Percentiles rank a stretch among this genome's conserved stretches.
Evolutionary conservation across 2,113 vertebrate species (phyloP).

Genomic region (Trematocara unimaculatum): DNA sequence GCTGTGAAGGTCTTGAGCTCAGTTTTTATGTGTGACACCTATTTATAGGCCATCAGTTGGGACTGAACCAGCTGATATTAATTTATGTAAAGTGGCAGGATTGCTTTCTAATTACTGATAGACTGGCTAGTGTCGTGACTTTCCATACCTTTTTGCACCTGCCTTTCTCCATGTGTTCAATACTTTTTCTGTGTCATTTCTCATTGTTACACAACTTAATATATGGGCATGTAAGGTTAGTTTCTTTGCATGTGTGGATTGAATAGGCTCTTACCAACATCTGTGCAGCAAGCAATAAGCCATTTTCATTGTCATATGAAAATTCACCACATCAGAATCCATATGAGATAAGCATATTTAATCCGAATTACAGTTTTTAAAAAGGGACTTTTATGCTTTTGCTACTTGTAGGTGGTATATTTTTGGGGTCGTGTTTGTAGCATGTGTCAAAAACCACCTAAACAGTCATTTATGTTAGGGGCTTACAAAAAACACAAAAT

Average conservation of each 20-base stretch:
- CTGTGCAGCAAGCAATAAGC: not conserved
- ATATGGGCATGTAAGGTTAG: not conserved
- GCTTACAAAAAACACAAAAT: rapidly evolving
- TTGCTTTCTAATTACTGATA: not conserved
- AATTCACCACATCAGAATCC: not conserved
- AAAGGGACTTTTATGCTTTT: not conserved
- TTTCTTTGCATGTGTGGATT: not conserved
- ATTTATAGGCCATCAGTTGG: not conserved
- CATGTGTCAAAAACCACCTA: not conserved
- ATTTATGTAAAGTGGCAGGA: not conserved
- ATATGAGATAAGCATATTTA: not conserved
- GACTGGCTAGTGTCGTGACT: not conserved
- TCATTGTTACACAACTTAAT: not conserved
- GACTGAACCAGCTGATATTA: not conserved
- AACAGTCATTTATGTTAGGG: not conserved
- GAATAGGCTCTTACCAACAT: rapidly evolving
- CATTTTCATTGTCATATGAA: not conserved
- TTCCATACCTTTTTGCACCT: not conserved
- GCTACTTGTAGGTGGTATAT: rapidly evolving
- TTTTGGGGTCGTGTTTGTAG: rapidly evolving
- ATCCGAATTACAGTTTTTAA: rapidly evolving
- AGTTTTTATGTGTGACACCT: rapidly evolving
- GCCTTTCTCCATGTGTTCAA: not conserved
- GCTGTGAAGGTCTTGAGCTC: not conserved
- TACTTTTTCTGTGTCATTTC: not conserved